phyloP scores from a whole-genome alignment of 2,888 invertebrate species.

The Plebejus anna region DNA sequence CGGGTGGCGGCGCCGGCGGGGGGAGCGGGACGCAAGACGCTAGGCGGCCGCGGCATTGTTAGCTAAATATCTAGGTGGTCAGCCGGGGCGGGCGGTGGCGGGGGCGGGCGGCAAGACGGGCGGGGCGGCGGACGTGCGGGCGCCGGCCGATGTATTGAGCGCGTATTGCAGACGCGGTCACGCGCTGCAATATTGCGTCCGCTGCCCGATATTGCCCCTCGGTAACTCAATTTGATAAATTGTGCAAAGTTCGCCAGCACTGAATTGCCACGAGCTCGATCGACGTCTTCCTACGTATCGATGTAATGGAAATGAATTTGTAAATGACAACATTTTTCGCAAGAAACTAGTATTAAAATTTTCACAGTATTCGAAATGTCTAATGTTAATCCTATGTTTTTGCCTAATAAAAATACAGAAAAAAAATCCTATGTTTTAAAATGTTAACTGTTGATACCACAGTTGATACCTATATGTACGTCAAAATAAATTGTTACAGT shows the following conservation, averaged over 20 bases:
- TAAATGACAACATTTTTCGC: slow-evolving; percentile 21
- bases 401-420: no score
- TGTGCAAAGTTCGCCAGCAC: slow-evolving; percentile 72
- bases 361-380: neutral
- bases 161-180: slow-evolving; percentile 80
- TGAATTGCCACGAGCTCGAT: slow-evolving; percentile 60
- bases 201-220: slow-evolving; percentile 77
- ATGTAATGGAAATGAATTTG: slow-evolving; percentile 42
- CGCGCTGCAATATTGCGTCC: slow-evolving; percentile 80
- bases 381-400: neutral
- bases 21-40: slow-evolving; percentile 57
- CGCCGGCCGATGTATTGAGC: slow-evolving; percentile 80
- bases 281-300: slow-evolving; percentile 50
- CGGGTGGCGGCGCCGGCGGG: slow-evolving; percentile 48
- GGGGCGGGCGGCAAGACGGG: slow-evolving; percentile 63
- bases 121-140: slow-evolving; percentile 70
- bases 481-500: neutral
- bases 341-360: neutral
- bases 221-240: slow-evolving; percentile 79
- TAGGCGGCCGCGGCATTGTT: slow-evolving; percentile 70
- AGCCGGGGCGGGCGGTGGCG: slow-evolving; percentile 57
- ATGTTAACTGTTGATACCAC: neutral
- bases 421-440: neutral
- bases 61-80: slow-evolving; percentile 80
- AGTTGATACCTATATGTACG: neutral